Base-by-base conservation (phyloP, 2,888 invertebrate species). In the Scrobipalpa atriplicella region DNA sequence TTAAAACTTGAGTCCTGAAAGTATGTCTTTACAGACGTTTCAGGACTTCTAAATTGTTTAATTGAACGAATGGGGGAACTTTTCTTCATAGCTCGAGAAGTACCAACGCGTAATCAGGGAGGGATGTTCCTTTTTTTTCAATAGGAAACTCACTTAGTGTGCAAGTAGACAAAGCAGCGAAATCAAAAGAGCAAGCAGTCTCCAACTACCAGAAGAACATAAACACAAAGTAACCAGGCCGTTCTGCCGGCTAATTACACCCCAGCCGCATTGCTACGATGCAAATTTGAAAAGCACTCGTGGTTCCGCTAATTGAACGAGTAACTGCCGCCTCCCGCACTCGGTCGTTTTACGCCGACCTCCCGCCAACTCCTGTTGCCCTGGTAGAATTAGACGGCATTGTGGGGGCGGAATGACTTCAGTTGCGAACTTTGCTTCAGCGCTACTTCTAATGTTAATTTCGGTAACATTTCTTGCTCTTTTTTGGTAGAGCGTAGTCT, bases 281-380 rank as follows among this genome's bases (percentile, higher is more conserved):
- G 84, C 84, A 83, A 84, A 87, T 86, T 85, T 81, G 77, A 81
- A 83, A 82, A 83, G 85, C 82, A 79, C 83, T 83, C 72, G 78
- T 74, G 76, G 79, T 74, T 68, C 71, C 74, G 73, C 80, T 84
- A 86, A 89, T 85, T 84, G 83, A 80, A 81, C 78, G 78, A 78
- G 80, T 77, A 79, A 75, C 74, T 72, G 71, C 72, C 77, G 73
- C 75, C 73, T 75, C 76, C 70, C 72, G 73, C 75, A 80, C 78
- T 84, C 76, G 75, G 78, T 75, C 74, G 79, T 72, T 74, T 82
- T 80, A 70, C 73, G 67, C 69, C 71, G 72, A 74, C 74, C 75
- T 77, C 80, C 74, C 73, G 70, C 67, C 71, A 72, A 72, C 78
- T 81, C 76, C 79, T 90, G 83, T 75, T 73, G 70, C 69, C 83